Conservation (phyloP, 2,888 invertebrate species). For the Emmelina monodactyla region DNA sequence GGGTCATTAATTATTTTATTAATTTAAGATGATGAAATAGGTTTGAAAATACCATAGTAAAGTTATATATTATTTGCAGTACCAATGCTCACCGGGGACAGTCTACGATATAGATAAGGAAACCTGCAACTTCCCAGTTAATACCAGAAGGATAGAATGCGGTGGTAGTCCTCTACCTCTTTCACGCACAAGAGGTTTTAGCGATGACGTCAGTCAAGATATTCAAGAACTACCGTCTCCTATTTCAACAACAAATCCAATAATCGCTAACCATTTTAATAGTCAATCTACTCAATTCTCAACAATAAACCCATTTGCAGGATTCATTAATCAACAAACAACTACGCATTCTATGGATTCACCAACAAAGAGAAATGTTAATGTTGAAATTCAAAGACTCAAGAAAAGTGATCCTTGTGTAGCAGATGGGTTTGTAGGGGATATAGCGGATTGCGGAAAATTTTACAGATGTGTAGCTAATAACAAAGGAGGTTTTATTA, state of each 20-base stretch:
- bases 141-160: constrained; percentile 75
- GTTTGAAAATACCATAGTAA: too few relatives aligned
- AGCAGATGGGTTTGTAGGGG: constrained; percentile 77
- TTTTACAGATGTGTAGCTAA: constrained; percentile 81
- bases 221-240: constrained; percentile 38
- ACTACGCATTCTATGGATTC: background rate
- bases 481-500: constrained; percentile 68
- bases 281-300: constrained; percentile 6
- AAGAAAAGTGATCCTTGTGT: constrained; percentile 36
- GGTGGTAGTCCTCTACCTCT: constrained; percentile 36
- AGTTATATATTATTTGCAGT: constrained; percentile 40
- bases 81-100: constrained; percentile 78
- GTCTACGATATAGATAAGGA: constrained; percentile 74
- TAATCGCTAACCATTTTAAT: constrained; percentile 10
- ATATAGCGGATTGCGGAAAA: constrained; percentile 75
- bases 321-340: too few relatives aligned
- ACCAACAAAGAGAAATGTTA: too few relatives aligned
- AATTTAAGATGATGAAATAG: too few relatives aligned
- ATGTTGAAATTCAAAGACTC: too few relatives aligned
- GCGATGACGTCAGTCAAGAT: constrained; percentile 55
- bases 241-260: constrained; percentile 26
- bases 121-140: constrained; percentile 75
- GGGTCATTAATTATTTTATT: too few relatives aligned
- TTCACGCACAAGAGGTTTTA: too few relatives aligned
- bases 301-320: background rate